Percentiles rank a stretch among this genome's conserved stretches.
Evolutionary conservation across 2,797 vertebrate genomes (phyloP).

Genomic region (Schizothorax lantsangensis): DNA sequence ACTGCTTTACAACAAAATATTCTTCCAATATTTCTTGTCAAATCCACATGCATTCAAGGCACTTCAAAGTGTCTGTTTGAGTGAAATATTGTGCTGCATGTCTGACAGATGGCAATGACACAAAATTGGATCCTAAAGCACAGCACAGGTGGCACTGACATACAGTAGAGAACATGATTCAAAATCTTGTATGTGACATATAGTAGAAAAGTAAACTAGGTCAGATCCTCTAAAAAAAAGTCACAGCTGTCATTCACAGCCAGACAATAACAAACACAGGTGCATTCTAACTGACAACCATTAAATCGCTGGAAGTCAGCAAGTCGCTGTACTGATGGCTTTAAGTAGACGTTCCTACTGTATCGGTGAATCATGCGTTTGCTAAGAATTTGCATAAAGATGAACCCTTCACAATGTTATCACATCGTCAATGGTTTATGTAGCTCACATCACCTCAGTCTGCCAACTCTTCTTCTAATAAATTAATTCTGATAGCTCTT

Average conservation of each 20-base stretch:
- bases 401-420: neutral
- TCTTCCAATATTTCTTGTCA: conserved; percentile 9
- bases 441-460: neutral
- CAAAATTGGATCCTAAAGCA: neutral
- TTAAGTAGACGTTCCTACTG: neutral
- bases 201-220: neutral
- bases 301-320: neutral
- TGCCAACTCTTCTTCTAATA: neutral
- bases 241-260: conserved; percentile 28
- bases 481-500: neutral
- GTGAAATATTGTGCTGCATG: neutral
- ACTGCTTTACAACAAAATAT: conserved; percentile 8
- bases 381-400: conserved; percentile 1
- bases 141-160: neutral
- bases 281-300: neutral
- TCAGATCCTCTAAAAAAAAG: neutral
- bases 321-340: neutral
- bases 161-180: neutral
- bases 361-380: neutral
- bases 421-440: neutral
- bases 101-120: conserved; percentile 1
- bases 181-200: neutral
- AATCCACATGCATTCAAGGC: neutral
- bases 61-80: neutral
- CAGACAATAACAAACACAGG: neutral